Evolutionary conservation across 2,888 invertebrate genomes (phyloP).

Genomic region (Trichacis sp.): DNA sequence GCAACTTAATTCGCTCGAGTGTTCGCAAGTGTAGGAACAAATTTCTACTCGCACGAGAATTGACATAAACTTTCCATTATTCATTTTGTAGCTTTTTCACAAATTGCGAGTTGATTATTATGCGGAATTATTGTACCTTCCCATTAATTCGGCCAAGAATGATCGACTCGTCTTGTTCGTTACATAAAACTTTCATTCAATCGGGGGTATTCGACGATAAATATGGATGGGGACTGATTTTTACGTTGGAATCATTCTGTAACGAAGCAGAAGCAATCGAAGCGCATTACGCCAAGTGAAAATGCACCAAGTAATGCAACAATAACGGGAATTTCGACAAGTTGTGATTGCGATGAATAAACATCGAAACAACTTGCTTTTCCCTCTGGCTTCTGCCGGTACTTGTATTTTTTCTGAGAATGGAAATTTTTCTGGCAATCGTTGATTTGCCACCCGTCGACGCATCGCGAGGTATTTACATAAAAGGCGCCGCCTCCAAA

Average conservation of each 20-base stretch:
- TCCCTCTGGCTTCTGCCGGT: slow-evolving; percentile 5
- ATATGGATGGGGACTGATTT: neutral
- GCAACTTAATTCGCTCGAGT: too few species aligned
- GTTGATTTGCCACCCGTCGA: slow-evolving; percentile 51
- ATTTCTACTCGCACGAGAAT: too few species aligned
- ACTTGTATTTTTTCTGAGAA: slow-evolving; percentile 33
- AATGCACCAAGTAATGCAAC: neutral
- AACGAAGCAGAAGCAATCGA: neutral
- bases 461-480: slow-evolving; percentile 55
- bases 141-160: slow-evolving; percentile 30
- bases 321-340: slow-evolving; percentile 6
- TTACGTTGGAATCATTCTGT: neutral
- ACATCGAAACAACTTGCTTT: slow-evolving; percentile 4
- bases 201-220: neutral
- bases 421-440: slow-evolving; percentile 40
- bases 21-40: too few species aligned
- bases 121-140: too few species aligned
- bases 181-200: slow-evolving; percentile 39
- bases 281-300: neutral
- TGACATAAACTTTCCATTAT: too few species aligned
- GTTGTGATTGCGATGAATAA: slow-evolving; percentile 5
- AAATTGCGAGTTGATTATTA: too few species aligned
- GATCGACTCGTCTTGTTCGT: slow-evolving; percentile 50
- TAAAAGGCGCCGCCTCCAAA: slow-evolving; percentile 54
- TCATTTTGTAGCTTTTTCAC: too few species aligned